Conservation (phyloP, 2,888 invertebrate species). For the Dryobota labecula region DNA sequence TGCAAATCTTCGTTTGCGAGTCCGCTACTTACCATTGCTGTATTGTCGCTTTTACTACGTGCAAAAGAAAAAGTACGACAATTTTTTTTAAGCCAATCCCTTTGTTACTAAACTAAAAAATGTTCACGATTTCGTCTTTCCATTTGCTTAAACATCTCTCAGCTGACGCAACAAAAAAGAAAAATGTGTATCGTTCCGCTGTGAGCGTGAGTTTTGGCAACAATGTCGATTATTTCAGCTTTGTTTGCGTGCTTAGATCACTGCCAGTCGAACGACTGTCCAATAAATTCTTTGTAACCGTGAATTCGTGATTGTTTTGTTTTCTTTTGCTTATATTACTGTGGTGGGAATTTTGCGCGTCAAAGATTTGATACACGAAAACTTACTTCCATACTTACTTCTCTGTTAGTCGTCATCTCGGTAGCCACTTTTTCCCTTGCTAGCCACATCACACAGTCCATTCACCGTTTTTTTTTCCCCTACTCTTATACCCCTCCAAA, state of each 20-base stretch:
- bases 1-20: background rate
- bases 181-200: constrained; percentile 38
- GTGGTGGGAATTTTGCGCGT: constrained; percentile 9
- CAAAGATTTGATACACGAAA: background rate
- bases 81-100: background rate
- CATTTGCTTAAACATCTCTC: constrained; percentile 16
- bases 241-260: constrained; percentile 52
- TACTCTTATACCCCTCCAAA: background rate
- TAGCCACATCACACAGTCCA: background rate
- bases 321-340: constrained; percentile 18
- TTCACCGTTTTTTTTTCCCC: background rate
- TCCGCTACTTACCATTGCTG: background rate
- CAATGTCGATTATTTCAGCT: constrained; percentile 43
- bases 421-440: background rate
- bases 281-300: constrained; percentile 43
- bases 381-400: background rate
- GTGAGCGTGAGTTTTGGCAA: constrained; percentile 61
- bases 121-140: constrained; percentile 7
- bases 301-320: constrained; percentile 17
- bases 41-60: background rate
- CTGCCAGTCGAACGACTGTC: constrained; percentile 20
- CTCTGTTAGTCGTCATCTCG: background rate
- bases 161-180: constrained; percentile 10
- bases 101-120: constrained; percentile 25
- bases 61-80: background rate